These are phyloP conservation scores for Aotus griseimembra DNA, from an alignment of 2,797 vertebrate genomes.

Conservation along the genomic window DNA sequence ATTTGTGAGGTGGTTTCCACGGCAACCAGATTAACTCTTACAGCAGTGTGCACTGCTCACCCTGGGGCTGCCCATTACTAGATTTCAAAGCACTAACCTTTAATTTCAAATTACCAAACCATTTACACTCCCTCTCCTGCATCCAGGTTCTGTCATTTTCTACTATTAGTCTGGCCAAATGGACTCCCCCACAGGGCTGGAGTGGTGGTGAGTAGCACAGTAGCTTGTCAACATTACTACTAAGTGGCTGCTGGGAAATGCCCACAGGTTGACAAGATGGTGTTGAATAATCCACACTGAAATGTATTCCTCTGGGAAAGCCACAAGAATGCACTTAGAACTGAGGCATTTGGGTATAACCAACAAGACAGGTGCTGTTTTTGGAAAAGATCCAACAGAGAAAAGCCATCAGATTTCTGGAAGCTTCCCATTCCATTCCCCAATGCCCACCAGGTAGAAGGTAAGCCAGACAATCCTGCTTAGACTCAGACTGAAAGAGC, in stretches of 20 bases:
- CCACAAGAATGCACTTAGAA: constrained; percentile 18
- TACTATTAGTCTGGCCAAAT: constrained; percentile 17
- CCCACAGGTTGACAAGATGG: not conserved
- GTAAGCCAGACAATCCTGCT: not conserved
- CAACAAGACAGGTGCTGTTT: not conserved
- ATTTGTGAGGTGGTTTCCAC: constrained; percentile 76
- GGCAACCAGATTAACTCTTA: constrained; percentile 80
- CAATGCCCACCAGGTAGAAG: not conserved
- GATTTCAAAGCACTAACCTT: constrained; percentile 61
- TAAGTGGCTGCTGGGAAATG: constrained; percentile 35
- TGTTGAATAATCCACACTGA: not conserved
- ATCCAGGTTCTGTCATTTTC: constrained; percentile 37
- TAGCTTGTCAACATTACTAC: not conserved
- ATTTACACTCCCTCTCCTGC: constrained; percentile 19
- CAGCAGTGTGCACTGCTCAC: constrained; percentile 42
- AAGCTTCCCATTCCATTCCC: not conserved
- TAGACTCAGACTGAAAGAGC: not conserved
- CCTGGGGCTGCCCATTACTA: constrained; percentile 74
- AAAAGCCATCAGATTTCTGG: not conserved
- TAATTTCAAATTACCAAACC: constrained; percentile 57
- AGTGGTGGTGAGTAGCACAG: not conserved
- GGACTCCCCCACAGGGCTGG: not conserved
- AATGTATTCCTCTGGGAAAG: constrained; percentile 25
- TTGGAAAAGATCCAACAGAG: not conserved
- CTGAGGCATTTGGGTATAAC: not conserved